These are phyloP conservation scores for Gymnocypris eckloni DNA, from an alignment of 2,797 vertebrate species.

Conservation along the genomic window DNA sequence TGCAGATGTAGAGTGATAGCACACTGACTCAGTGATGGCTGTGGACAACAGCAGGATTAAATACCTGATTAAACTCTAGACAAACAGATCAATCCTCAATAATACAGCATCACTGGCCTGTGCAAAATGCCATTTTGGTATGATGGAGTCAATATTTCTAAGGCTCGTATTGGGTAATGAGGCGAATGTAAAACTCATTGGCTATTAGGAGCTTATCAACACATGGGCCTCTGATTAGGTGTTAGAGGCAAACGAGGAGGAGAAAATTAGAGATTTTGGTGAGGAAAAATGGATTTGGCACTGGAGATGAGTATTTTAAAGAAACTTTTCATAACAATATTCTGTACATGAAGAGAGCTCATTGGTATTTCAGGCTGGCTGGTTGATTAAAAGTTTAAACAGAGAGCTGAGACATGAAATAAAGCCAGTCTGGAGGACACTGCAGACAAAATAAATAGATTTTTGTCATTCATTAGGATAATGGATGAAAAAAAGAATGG, in stretches of 20 bases:
- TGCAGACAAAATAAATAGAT: not conserved
- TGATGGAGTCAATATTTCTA: constrained; percentile 37
- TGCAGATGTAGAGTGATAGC: constrained; percentile 41
- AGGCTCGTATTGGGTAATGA: constrained; percentile 35
- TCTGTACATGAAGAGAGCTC: not conserved
- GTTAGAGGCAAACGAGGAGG: constrained; percentile 25
- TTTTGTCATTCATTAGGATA: not conserved
- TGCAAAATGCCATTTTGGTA: constrained; percentile 16
- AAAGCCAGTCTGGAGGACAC: not conserved
- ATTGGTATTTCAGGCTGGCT: not conserved
- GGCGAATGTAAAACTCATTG: constrained; percentile 26
- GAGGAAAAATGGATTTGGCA: not conserved
- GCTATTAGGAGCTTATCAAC: constrained; percentile 37
- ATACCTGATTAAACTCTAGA: constrained; percentile 42
- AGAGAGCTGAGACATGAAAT: not conserved
- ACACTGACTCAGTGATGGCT: constrained; percentile 34
- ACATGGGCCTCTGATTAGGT: constrained; percentile 37
- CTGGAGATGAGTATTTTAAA: constrained; percentile 14
- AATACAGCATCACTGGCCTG: constrained; percentile 31
- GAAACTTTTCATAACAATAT: not conserved
- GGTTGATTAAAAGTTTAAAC: not conserved
- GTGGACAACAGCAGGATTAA: constrained; percentile 35
- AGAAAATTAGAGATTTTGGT: constrained; percentile 19
- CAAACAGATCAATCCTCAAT: constrained; percentile 48
- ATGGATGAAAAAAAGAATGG: not conserved